Base-by-base conservation (phyloP, 2,888 invertebrate species). In the Amorpha juglandis region DNA sequence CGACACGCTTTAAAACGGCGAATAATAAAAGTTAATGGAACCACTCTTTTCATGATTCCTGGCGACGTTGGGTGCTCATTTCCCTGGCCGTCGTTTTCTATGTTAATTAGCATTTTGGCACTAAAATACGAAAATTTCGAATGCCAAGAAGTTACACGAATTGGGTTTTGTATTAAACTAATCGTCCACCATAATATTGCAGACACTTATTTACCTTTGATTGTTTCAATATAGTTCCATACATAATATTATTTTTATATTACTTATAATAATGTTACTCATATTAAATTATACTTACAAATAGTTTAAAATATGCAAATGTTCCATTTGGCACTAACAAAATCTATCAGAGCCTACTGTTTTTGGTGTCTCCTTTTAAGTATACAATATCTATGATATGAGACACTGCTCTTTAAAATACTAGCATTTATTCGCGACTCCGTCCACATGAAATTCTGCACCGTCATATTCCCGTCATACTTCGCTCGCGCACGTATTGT, bases 31-130 rank as follows among this genome's bases (percentile, higher is more conserved):
- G 92, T 90, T 87, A 91, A 92, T 90, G 89, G 89, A 74, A 87
- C 86, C 88, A 82, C 85, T 84, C 89, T 88, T 84, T 87, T 87
- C 88, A 86, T 88, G 91, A 87, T 85, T 88, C 88, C 89, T 91
- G 91, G 91, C 91, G 88, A 79, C 82, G 82, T 79, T 82, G 77
- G 77, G 80, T 82, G 82, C 88, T 91, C 89, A 87, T 89, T 91
- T 90, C 79, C 85, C 87, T 82, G 83, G 79, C 79, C 84, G 80
- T 81, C 87, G 82, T 88, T 87, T 83, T 82, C 79, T 81, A 83
- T 88, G 88, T 88, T 91, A 91, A 92, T 92, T 92, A 92, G 91
- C 90, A 90, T 90, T 91, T 91, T 91, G 91, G 90, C 90, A 88
- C 89, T 89, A 90, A 88, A 82, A 83, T 85, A 83, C 81, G 82